Evolutionary conservation across 2,888 invertebrate species (phyloP).

Genomic region (Leistus spinibarbis): DNA sequence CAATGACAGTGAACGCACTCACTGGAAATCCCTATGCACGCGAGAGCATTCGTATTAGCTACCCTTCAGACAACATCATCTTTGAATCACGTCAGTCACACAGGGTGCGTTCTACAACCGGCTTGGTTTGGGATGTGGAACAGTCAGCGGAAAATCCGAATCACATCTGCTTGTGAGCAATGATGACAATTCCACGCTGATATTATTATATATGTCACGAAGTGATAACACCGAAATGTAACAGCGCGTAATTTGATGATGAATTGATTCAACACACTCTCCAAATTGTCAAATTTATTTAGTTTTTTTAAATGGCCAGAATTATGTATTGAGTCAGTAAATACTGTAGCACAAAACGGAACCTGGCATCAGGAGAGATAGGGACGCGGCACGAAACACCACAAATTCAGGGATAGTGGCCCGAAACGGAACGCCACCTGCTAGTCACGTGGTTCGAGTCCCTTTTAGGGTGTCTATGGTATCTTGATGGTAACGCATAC

Average conservation of each 20-base stretch:
- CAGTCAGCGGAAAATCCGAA: conserved; percentile 1
- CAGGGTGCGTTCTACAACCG: background rate
- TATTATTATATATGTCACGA: background rate
- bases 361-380: no score
- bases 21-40: background rate
- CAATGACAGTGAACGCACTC: background rate
- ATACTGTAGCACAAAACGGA: no score
- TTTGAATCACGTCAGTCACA: background rate
- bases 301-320: no score
- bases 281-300: background rate
- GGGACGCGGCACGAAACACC: no score
- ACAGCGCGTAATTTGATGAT: background rate
- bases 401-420: no score
- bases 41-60: background rate
- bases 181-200: background rate
- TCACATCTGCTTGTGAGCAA: background rate
- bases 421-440: no score
- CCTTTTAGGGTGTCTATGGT: no score
- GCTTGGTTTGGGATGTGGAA: background rate
- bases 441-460: no score
- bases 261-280: background rate
- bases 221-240: background rate
- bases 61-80: background rate
- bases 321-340: no score
- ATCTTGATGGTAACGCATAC: no score